Evolutionary conservation across 2,888 invertebrate genomes (phyloP), one percentile per base, ranked within the genome.

Genomic region (Cecidostiba fungosa): DNA sequence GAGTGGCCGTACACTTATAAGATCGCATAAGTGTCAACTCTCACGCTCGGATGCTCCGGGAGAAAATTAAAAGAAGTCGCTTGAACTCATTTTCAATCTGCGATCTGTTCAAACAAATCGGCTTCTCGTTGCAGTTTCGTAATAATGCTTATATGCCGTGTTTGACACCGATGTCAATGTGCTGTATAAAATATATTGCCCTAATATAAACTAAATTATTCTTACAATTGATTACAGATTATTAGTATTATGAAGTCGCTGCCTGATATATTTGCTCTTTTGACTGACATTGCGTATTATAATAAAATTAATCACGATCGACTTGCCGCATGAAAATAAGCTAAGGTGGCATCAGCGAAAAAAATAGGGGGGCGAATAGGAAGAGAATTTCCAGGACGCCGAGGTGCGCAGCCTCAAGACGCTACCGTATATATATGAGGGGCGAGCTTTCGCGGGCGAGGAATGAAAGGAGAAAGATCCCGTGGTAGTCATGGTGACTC

Each of bases 401-500:
- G 26, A 62, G 62, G 26, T 26, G 14, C 23, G 23, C 5, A 59
- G 6, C 23, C 26, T 26, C 14, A 62, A 23, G 26, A 62, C 26
- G 62, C 23, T 5, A 23, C 10, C 23, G 23, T 16, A 5, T 10
- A n/a, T 54, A 59, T 77, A 74, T 59, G 69, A 54, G 62, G 77
- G 76, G 85, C 16, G 66, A 66, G 66, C 29, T 66, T 66, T 66
- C 66, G 26, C 66, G 23, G 14, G 66, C 43, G 74, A 82, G 87
- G 85, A 85, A 86, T 77, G 88, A 86, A 87, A 87, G 80, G 87
- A 88, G 83, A 87, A 86, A 88, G 90, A 90, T 89, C 90, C 89
- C 89, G 90, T 90, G 89, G 93, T 93, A 93, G 92, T 89, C 93
- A 93, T 93, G 93, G 93, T 88, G 93, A 93, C 93, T 93, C 14